These are phyloP conservation scores for Plemyria rubiginata DNA, from an alignment of 2,888 invertebrate species.

Conservation along the genomic window DNA sequence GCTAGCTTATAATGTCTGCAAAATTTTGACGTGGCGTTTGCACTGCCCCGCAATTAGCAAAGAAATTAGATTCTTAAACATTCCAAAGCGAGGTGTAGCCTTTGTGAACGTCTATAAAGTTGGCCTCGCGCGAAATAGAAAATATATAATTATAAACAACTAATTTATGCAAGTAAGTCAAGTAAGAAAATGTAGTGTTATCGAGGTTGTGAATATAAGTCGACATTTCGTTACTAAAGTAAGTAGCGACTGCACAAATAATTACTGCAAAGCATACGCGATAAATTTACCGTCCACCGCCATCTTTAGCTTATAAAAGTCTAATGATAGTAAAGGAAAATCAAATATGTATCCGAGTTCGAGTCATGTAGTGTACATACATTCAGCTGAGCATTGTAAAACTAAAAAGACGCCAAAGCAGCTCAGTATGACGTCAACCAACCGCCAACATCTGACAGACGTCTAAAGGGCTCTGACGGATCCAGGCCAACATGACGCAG, in stretches of 20 bases:
- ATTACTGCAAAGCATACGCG: no score
- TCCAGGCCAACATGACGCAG: constrained; percentile 20
- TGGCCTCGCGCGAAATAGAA: constrained; percentile 41
- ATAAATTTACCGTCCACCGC: no score
- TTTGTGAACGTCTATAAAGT: constrained; percentile 27
- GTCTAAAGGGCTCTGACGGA: constrained; percentile 20
- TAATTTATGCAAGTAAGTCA: constrained; percentile 49
- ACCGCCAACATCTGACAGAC: constrained; percentile 17
- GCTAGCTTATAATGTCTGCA: background rate
- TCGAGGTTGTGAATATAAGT: constrained; percentile 5
- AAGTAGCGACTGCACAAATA: no score
- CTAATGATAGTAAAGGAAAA: background rate
- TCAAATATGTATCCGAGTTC: background rate
- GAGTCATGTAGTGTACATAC: background rate
- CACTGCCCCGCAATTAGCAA: constrained; percentile 31
- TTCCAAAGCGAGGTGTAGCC: constrained; percentile 14
- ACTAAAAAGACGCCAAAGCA: background rate
- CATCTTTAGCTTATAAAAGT: background rate
- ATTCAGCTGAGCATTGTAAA: constrained; percentile 3
- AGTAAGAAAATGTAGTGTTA: constrained; percentile 28
- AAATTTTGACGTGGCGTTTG: constrained; percentile 1
- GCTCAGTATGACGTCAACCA: constrained; percentile 19
- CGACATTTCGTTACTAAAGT: background rate
- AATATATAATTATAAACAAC: constrained; percentile 44
- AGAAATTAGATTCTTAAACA: constrained; percentile 33